Base-by-base conservation (phyloP, 2,113 vertebrate species). In the Hipposideros armiger region DNA sequence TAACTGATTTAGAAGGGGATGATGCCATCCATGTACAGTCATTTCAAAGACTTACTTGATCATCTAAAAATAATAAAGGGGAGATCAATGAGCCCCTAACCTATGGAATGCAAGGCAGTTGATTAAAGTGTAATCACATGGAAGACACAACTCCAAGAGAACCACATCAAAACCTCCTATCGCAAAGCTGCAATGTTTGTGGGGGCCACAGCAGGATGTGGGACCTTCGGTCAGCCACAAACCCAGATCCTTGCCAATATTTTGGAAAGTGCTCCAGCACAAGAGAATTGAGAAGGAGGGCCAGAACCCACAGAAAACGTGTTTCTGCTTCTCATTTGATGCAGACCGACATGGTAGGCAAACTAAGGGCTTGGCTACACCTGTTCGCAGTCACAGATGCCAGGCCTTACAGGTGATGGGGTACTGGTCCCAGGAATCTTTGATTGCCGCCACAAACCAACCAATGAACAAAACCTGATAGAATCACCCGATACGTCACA, bases 271-370 rank as follows among this genome's bases (percentile, higher is more conserved):
- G 54, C 82, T 91, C 52, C n/a, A 74, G 52, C 40, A 50, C 16
- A 50, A 96, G 62, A 83, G 67, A 86, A 80, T 36, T 36, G 58
- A 69, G 52, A 88, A 64, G 64, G 15, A 78, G 56, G 52, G 69
- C 4, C 42, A 16, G 77, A 47, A 32, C 56, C 82, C 82, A 42
- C 56, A 69, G 86, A 40, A 95, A 52, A 26, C 13, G 10, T 80
- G 62, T n/a, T 83, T 69, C 94, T 94, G 95, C 47, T 94, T 97
- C 69, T 58, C n/a, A 89, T 96, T 88, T 82, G 93, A 52, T 11
- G 11, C 72, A 90, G 74, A 7, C 50, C 84, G 90, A 78, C 52
- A 24, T 45, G 87, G 45, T 20, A 52, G 73, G 83, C 64, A 15
- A 47, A 16, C 17, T 16, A 3, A n/a, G 56, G 22, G 15, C 50